These are phyloP conservation scores for Sebastolobus altivelis DNA, from an alignment of 2,797 vertebrate species.

Conservation along the genomic window DNA sequence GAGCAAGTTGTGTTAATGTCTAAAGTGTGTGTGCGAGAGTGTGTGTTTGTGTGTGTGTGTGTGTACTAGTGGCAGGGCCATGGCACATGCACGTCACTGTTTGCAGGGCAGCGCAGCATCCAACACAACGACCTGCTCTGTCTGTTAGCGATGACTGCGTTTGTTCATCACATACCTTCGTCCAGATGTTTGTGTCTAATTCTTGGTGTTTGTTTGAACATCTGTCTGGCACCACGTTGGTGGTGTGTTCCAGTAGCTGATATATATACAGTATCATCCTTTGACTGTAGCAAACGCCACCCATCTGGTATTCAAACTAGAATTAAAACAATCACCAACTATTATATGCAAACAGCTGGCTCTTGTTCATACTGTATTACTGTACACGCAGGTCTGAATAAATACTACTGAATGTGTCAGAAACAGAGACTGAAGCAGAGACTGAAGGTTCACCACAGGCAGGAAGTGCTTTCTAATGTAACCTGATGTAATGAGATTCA, in stretches of 20 bases:
- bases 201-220: constrained; percentile 33
- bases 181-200: constrained; percentile 42
- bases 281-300: constrained; percentile 39
- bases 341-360: constrained; percentile 48
- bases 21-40: constrained; percentile 10
- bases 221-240: neutral
- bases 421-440: constrained; percentile 50
- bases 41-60: constrained; percentile 14
- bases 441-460: constrained; percentile 56
- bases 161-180: constrained; percentile 23
- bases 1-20: constrained; percentile 15
- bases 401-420: constrained; percentile 84
- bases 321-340: constrained; percentile 29
- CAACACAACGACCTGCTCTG: constrained; percentile 34
- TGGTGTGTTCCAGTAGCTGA: constrained; percentile 12
- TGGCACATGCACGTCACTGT: constrained; percentile 62
- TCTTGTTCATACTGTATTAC: constrained; percentile 53
- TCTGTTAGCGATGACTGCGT: constrained; percentile 35
- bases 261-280: neutral
- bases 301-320: constrained; percentile 10
- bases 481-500: constrained; percentile 66
- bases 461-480: constrained; percentile 62
- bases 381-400: constrained; percentile 60
- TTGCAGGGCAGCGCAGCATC: constrained; percentile 62
- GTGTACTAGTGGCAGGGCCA: constrained; percentile 72